Evolutionary conservation across 2,797 vertebrate species (phyloP), one percentile per base, ranked within the genome.

Genomic region (Gymnopithys bicolor): DNA sequence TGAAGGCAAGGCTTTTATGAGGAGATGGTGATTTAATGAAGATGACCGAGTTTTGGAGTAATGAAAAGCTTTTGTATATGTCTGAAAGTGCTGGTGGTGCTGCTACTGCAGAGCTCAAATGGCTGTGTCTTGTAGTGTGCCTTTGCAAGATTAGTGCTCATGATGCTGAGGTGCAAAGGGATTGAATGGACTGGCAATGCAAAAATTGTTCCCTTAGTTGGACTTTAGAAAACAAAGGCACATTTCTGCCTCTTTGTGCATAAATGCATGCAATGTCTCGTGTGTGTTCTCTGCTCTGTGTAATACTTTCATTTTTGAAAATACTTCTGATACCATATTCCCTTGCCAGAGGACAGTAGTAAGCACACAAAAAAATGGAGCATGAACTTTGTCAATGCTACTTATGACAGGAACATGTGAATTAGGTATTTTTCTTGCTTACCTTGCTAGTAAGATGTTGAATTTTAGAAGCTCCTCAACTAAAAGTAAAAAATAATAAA

Each of bases 1-100:
- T 87, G 73, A 97, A 95, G 70, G 79, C 59, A 56, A 84, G 55
- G 94, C 89, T 97, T 94, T 96, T 93, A 90, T 86, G 91, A 90
- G 88, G 87, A 92, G 87, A 90, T 84, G 95, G 87, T 95, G 84
- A 82, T 95, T 96, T 97, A 96, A 96, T 95, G 94, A 97, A 96
- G 92, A 95, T 95, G 94, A 93, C 93, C 59, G 91, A 91, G 69
- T 96, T 97, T 91, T 90, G 77, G 66, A 81, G 51, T 91, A 95
- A 92, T 93, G 89, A 95, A 87, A 91, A 95, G 92, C 92, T 90
- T 94, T 93, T 88, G 66, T 91, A 6, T 80, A 32, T 94, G 94
- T 89, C 51, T 91, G 56, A 87, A 95, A 92, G 66, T 62, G 60
- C 46, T 89, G 35, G 1, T 83, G 27, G 43, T 89, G 43, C 84